Percentiles rank a stretch among this genome's conserved stretches.
These are phyloP conservation scores for Osmerus mordax DNA, from an alignment of 2,113 vertebrate genomes.

Conservation along the genomic window DNA sequence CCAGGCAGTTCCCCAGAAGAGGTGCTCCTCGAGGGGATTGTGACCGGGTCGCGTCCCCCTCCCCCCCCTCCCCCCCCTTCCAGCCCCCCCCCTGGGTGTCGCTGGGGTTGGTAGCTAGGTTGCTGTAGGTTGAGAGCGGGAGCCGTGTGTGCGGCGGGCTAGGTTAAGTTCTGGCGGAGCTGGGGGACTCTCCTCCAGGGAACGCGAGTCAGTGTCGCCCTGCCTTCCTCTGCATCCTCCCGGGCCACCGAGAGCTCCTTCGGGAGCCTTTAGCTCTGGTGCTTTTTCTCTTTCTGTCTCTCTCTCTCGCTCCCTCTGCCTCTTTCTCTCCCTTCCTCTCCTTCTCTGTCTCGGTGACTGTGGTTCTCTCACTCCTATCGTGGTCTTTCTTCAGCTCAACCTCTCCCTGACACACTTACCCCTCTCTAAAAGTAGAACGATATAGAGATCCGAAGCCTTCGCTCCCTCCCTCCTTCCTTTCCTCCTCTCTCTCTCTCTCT, in stretches of 20 bases:
- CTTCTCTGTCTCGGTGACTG: conserved; percentile 2
- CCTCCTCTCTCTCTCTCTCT: conserved; percentile 2
- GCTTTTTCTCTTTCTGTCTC: too few species aligned
- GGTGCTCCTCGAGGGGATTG: too few species aligned
- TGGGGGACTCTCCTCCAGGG: background rate
- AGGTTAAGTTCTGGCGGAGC: background rate
- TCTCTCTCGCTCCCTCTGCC: too few species aligned
- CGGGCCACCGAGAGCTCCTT: background rate
- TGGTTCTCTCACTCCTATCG: background rate
- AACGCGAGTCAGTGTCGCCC: background rate
- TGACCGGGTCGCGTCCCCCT: too few species aligned
- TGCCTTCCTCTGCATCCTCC: background rate
- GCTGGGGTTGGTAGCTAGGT: background rate
- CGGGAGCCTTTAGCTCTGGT: background rate
- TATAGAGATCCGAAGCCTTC: background rate
- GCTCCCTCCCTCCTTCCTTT: background rate
- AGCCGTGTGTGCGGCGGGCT: background rate
- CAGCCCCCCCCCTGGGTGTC: background rate
- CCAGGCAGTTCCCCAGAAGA: conserved; percentile 7
- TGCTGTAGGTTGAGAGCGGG: background rate
- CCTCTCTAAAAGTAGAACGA: background rate
- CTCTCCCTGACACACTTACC: background rate
- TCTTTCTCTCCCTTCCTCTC: background rate
- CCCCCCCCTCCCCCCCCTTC: too few species aligned
- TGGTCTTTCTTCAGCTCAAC: conserved; percentile 9